Conservation (phyloP, 92 coral and sea anemone species). For the Blastomussa wellsi region DNA sequence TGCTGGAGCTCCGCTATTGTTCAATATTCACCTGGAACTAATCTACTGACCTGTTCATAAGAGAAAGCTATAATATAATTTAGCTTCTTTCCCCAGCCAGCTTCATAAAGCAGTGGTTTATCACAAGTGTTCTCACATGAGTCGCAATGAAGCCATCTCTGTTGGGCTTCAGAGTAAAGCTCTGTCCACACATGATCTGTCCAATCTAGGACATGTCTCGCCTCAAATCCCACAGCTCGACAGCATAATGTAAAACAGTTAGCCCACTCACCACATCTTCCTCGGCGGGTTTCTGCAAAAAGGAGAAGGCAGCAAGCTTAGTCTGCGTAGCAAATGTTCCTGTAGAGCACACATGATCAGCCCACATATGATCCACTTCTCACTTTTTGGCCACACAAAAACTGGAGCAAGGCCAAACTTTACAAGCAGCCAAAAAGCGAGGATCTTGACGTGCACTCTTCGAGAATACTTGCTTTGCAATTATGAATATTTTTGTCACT, state of each 20-base stretch:
- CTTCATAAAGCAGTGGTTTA: constrained; percentile 90
- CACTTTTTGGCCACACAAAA: too few species aligned
- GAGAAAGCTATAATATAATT: constrained; percentile 91
- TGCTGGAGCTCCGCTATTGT: too few species aligned
- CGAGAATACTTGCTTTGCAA: too few species aligned
- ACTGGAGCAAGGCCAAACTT: too few species aligned
- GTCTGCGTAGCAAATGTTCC: too few species aligned
- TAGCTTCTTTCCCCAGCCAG: constrained; percentile 93
- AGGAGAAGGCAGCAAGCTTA: background rate
- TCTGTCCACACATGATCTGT: constrained; percentile 99
- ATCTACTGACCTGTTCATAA: constrained; percentile 70
- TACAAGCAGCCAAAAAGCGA: too few species aligned
- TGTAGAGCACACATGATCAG: too few species aligned
- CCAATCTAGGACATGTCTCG: constrained; percentile 94
- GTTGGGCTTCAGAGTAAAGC: constrained; percentile 83
- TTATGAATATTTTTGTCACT: too few species aligned
- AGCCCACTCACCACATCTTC: constrained; percentile 99
- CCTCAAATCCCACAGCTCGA: constrained; percentile 80
- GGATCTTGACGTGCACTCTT: too few species aligned
- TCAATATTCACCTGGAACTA: background rate
- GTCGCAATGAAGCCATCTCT: constrained; percentile 94
- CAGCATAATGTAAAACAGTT: constrained; percentile 91
- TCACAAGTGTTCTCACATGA: constrained; percentile 92
- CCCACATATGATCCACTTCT: too few species aligned
- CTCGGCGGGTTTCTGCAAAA: constrained; percentile 81